Conservation (phyloP, 2,797 vertebrate species). For the Sebastes iracundus region DNA sequence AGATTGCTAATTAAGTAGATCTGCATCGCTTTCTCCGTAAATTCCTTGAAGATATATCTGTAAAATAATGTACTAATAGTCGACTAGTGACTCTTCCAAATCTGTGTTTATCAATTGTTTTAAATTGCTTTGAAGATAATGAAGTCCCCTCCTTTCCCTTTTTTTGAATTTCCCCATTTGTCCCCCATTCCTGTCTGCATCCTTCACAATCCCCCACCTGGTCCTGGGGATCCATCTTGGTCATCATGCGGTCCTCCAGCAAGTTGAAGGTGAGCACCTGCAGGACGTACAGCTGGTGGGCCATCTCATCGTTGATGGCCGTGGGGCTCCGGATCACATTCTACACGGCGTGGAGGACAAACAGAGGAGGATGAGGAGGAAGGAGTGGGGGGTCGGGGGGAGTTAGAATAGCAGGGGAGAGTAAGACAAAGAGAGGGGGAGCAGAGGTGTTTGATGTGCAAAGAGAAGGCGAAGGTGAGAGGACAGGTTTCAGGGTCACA, state of each 20-base stretch:
- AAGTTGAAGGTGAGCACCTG: constrained; percentile 98
- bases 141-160: background rate
- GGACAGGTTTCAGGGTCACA: constrained; percentile 5
- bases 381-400: accelerated
- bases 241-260: constrained; percentile 98
- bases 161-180: background rate
- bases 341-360: constrained; percentile 29
- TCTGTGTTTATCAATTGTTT: background rate
- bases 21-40: background rate
- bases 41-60: background rate
- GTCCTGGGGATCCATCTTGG: constrained; percentile 99
- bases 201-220: constrained; percentile 82
- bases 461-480: constrained; percentile 6
- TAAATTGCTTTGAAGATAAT: background rate
- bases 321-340: constrained; percentile 88
- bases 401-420: background rate
- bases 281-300: constrained; percentile 97
- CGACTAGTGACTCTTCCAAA: background rate
- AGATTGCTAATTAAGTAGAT: background rate
- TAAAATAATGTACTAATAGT: background rate
- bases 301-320: constrained; percentile 97
- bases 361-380: background rate
- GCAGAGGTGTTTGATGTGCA: constrained; percentile 2
- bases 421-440: background rate
- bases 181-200: background rate